Evolutionary conservation across 2,113 vertebrate species (phyloP).

Genomic region (Mastomys natalensis): DNA sequence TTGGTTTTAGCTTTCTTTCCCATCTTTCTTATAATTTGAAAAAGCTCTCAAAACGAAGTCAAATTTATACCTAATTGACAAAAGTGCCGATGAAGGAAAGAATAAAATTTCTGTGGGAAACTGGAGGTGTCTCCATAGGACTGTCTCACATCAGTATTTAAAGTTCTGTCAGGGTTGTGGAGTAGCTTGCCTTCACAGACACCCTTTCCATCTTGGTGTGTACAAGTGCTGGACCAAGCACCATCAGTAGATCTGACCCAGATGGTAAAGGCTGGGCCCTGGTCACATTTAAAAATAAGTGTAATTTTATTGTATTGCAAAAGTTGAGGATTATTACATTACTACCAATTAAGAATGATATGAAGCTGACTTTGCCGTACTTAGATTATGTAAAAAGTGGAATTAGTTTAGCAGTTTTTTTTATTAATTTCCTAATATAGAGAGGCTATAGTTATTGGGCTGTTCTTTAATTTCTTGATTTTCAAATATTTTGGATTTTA

Average conservation of each 20-base stretch:
- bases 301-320: neutral
- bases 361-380: neutral
- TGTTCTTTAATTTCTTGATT: neutral
- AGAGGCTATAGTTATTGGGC: neutral
- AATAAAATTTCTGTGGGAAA: neutral
- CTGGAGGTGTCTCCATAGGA: neutral
- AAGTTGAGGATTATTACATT: neutral
- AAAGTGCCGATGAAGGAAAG: neutral
- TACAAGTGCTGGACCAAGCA: neutral
- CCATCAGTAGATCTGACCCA: neutral
- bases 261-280: neutral
- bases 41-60: neutral
- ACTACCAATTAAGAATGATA: neutral
- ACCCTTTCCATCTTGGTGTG: neutral
- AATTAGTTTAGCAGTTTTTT: neutral
- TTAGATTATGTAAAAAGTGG: neutral
- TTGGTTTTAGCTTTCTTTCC: neutral
- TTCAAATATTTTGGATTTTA: neutral
- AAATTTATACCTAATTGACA: neutral
- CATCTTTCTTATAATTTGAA: neutral
- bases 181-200: fast-evolving
- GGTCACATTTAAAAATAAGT: neutral
- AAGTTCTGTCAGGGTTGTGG: neutral
- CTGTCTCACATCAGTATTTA: neutral
- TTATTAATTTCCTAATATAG: neutral